phyloP scores from a whole-genome alignment of 2,113 vertebrate genomes.

The Perognathus longimembris region DNA sequence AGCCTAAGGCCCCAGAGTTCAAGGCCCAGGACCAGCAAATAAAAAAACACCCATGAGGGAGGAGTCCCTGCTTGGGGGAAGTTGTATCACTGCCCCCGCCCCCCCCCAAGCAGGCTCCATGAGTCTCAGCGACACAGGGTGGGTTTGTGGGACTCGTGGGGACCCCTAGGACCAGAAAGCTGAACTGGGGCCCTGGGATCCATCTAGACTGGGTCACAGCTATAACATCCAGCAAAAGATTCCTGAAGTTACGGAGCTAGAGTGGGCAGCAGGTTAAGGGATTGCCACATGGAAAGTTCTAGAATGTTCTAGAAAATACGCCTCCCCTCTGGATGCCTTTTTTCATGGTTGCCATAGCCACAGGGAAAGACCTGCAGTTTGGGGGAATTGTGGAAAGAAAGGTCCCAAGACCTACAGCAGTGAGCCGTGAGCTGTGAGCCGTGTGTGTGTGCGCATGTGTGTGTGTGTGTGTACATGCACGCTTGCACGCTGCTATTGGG shows the following conservation, averaged over 20 bases:
- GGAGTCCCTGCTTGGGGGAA: fast-evolving
- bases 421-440: too few species aligned
- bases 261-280: not conserved
- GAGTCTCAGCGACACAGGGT: too few species aligned
- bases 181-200: not conserved
- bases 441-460: too few species aligned
- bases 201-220: too few species aligned
- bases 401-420: not conserved
- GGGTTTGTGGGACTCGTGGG: fast-evolving
- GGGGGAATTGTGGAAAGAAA: not conserved
- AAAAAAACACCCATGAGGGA: not conserved
- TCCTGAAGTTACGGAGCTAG: not conserved
- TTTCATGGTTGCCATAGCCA: not conserved
- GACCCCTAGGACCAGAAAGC: not conserved
- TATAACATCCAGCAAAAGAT: fast-evolving
- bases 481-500: too few species aligned
- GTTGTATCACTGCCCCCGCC: fast-evolving
- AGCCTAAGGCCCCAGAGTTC: too few species aligned
- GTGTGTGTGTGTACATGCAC: too few species aligned
- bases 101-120: not conserved
- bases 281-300: not conserved
- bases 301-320: not conserved
- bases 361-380: not conserved
- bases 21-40: too few species aligned
- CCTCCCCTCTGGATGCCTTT: not conserved